Base-by-base conservation (phyloP, 2,888 invertebrate species). In the Erebia palarica region DNA sequence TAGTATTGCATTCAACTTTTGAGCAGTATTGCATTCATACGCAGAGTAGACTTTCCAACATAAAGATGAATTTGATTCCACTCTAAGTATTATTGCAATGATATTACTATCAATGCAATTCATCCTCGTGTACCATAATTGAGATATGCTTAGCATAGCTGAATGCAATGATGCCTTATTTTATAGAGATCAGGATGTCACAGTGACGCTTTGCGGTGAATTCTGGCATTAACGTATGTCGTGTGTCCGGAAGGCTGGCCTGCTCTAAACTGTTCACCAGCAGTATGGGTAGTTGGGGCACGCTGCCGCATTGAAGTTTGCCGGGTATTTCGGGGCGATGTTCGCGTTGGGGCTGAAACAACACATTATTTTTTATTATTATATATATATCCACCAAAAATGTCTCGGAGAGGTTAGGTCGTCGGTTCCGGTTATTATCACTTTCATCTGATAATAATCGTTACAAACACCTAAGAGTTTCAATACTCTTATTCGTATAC, bases 231-330 rank as follows among this genome's bases (percentile, higher is more conserved):
- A 75, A 74, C 75, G 65, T 68, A 70, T 68, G 74, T 73, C 64
- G 70, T 68, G 47, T 60, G 58, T 75, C 65, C 68, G 76, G 74
- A 70, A 67, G 64, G 67, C 69, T 61, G 68, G 73, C 71, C 70
- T 55, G 21, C 53, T 53, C 68, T 63, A 69, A 73, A 74, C 76
- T 78, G 75, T 79, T 83, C 80, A 85, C 79, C 78, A 89, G 81
- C 94, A 94, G 90, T 93, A 94, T 1, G 94, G 94, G 87, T 94
- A 94, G 92, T 94, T 94, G 75, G 94, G 94, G 87, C 94, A 94
- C 58, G 90, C 86, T 7, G 94, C 92, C 11, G 94, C 87, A 77
- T 91, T 87, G 75, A 94, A 88, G 75, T 88, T 91, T 14, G 94
- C 94, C n/a, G 94, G 94, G 82, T 94, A 94, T 68, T 88, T 86